These are phyloP conservation scores for Artibeus jamaicensis DNA, from an alignment of 2,797 vertebrate genomes.

Conservation along the genomic window DNA sequence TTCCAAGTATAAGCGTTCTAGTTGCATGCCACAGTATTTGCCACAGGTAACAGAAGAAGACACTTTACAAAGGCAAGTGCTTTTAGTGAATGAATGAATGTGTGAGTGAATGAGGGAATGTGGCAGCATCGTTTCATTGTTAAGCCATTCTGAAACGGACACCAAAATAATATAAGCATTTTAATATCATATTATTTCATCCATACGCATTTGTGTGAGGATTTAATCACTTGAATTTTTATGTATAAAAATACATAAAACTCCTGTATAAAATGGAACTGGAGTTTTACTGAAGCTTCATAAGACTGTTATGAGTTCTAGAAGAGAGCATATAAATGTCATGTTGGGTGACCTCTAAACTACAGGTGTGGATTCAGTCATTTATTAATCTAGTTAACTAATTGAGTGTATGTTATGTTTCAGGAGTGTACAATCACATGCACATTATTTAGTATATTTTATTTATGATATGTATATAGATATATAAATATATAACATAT, in stretches of 20 bases:
- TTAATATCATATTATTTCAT: background rate
- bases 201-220: background rate
- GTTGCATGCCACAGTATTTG: background rate
- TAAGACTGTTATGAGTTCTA: background rate
- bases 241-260: too few relatives aligned
- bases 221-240: background rate
- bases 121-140: background rate
- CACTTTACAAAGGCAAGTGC: background rate
- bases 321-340: background rate
- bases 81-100: background rate
- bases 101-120: background rate
- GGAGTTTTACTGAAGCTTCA: background rate
- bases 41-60: background rate
- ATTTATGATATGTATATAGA: background rate
- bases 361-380: background rate
- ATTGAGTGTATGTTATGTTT: background rate
- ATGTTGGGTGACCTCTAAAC: background rate
- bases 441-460: background rate
- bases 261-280: background rate
- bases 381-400: background rate
- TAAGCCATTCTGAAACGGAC: background rate
- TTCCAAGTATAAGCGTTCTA: background rate
- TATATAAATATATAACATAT: background rate
- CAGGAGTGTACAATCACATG: background rate
- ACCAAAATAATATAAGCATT: background rate